phyloP scores from a whole-genome alignment of 2,888 invertebrate genomes.

The Cantharis rufa region DNA sequence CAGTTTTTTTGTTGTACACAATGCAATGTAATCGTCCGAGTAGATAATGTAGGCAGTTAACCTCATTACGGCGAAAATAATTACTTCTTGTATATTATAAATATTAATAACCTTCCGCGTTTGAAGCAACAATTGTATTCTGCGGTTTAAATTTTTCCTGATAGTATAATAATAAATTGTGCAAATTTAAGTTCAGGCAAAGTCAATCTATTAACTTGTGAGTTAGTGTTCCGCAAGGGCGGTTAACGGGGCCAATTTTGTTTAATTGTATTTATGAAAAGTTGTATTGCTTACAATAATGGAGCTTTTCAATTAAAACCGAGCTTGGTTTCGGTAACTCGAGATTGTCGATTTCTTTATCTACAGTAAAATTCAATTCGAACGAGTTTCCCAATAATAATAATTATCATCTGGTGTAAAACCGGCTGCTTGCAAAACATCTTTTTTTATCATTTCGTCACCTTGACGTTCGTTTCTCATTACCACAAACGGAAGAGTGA shows the following conservation, averaged over 20 bases:
- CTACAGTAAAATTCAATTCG: background rate
- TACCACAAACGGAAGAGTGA: background rate
- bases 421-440: background rate
- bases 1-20: background rate
- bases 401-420: background rate
- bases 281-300: background rate
- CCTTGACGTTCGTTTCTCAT: background rate
- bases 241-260: background rate
- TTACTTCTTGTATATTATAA: background rate
- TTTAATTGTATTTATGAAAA: background rate
- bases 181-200: background rate
- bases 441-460: background rate
- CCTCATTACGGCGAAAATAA: background rate
- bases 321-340: background rate
- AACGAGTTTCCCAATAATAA: background rate
- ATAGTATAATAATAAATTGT: background rate
- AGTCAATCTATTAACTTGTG: background rate
- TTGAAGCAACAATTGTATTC: background rate
- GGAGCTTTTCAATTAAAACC: background rate
- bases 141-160: background rate
- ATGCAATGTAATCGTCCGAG: background rate
- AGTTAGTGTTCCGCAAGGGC: background rate
- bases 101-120: background rate
- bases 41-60: background rate
- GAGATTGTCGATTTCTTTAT: background rate